Percentiles rank a stretch among this genome's conserved stretches.
Evolutionary conservation across 2,113 vertebrate genomes (phyloP).

Genomic region (Cacatua alba): DNA sequence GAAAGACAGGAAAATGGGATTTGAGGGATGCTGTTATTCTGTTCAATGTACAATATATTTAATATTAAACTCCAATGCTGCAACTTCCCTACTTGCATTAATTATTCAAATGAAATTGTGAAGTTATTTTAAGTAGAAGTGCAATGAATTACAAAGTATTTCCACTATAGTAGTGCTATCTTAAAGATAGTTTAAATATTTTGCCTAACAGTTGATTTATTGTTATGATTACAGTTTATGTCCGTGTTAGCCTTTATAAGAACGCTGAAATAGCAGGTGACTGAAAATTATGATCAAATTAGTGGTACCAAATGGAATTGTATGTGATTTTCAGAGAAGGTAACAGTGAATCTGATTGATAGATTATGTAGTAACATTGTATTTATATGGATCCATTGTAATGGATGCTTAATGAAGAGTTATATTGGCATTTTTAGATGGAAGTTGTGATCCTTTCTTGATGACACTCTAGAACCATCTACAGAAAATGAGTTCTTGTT

Average conservation of each 20-base stretch:
- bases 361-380: neutral
- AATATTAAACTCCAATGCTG: neutral
- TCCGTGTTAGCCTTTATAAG: neutral
- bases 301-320: neutral
- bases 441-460: conserved; percentile 35
- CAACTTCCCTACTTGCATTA: neutral
- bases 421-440: conserved; percentile 10
- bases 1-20: neutral
- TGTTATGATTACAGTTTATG: neutral
- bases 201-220: neutral
- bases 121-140: neutral
- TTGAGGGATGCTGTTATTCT: neutral
- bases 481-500: conserved; percentile 32
- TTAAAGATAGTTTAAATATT: neutral
- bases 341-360: neutral
- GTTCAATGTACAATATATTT: neutral
- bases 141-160: neutral
- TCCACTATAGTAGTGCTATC: neutral
- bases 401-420: neutral
- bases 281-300: neutral
- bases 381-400: neutral
- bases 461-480: neutral
- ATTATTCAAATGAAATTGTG: neutral
- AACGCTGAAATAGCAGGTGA: neutral
- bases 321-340: neutral